A percentile compares a stretch with the other conserved stretches of the same genome.
Conservation (phyloP, 2,888 invertebrate genomes). For the Deroplatys truncata region DNA sequence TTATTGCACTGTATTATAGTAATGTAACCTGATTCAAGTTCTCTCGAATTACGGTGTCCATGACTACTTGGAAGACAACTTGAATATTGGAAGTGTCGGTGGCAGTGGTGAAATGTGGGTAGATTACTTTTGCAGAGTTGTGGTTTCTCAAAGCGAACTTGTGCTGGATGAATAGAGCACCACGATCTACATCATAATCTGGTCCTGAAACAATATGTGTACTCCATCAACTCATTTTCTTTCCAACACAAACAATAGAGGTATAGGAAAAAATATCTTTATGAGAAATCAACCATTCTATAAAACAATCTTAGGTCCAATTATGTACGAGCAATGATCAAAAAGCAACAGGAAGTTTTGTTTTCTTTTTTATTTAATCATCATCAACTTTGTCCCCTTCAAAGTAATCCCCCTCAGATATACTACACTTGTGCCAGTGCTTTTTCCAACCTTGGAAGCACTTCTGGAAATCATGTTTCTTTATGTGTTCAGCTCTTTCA, state of each 20-base stretch:
- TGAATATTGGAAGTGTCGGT: conserved; percentile 63
- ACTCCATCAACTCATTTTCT: background rate
- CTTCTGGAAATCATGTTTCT: no score
- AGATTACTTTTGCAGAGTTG: conserved; percentile 55
- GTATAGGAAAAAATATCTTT: background rate
- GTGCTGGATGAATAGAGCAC: conserved; percentile 59
- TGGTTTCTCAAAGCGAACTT: conserved; percentile 55
- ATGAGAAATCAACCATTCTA: background rate
- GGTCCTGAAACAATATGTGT: conserved; percentile 46
- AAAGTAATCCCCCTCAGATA: no score
- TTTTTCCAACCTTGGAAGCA: no score
- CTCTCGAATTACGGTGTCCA: conserved; percentile 61
- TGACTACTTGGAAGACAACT: conserved; percentile 61
- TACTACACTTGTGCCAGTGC: no score
- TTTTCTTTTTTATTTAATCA: no score
- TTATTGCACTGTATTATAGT: conserved; percentile 38
- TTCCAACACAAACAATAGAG: background rate
- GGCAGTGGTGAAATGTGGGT: conserved; percentile 63
- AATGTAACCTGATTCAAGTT: conserved; percentile 56
- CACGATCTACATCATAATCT: conserved; percentile 58
- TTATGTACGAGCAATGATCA: no score
- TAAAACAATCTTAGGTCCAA: background rate
- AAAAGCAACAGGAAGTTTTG: no score
- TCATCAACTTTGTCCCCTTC: no score
- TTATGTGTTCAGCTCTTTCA: no score